Percentiles rank a stretch among this genome's conserved stretches.
phyloP scores from a whole-genome alignment of 2,888 invertebrate genomes.

The Eupeodes luniger region DNA sequence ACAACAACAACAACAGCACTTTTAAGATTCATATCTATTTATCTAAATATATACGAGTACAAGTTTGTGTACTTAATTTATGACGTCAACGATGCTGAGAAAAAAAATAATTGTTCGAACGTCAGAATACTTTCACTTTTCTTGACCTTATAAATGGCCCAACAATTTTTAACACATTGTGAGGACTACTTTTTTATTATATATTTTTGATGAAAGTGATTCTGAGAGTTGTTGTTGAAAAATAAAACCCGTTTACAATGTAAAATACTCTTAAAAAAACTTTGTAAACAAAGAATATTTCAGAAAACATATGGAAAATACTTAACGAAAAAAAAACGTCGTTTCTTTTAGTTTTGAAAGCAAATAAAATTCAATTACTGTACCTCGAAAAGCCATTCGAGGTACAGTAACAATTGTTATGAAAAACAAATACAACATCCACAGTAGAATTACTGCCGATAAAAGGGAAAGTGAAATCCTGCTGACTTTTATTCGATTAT shows the following conservation, averaged over 20 bases:
- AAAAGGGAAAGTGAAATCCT: too few relatives aligned
- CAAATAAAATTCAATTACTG: too few relatives aligned
- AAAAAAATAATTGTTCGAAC: slow-evolving; percentile 27
- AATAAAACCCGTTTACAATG: neutral
- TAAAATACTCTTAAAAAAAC: neutral
- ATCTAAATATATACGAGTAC: slow-evolving; percentile 18
- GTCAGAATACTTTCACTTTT: slow-evolving; percentile 57
- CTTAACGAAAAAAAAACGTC: too few relatives aligned
- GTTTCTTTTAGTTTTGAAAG: too few relatives aligned
- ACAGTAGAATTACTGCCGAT: too few relatives aligned
- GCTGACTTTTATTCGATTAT: too few relatives aligned
- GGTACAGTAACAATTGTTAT: too few relatives aligned
- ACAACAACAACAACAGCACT: neutral
- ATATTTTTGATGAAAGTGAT: neutral
- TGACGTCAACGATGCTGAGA: slow-evolving; percentile 48
- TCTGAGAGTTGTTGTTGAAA: slow-evolving; percentile 15
- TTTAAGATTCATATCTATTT: neutral
- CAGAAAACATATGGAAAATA: too few relatives aligned
- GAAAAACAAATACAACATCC: too few relatives aligned
- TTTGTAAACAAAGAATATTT: too few relatives aligned
- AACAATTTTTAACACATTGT: slow-evolving; percentile 8
- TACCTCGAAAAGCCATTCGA: too few relatives aligned
- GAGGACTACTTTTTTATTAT: neutral
- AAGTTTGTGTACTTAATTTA: slow-evolving; percentile 1
- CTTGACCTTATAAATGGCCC: slow-evolving; percentile 50